Percentiles rank a stretch among this genome's conserved stretches.
phyloP scores from a whole-genome alignment of 2,797 vertebrate genomes.

The Mareca strepera region DNA sequence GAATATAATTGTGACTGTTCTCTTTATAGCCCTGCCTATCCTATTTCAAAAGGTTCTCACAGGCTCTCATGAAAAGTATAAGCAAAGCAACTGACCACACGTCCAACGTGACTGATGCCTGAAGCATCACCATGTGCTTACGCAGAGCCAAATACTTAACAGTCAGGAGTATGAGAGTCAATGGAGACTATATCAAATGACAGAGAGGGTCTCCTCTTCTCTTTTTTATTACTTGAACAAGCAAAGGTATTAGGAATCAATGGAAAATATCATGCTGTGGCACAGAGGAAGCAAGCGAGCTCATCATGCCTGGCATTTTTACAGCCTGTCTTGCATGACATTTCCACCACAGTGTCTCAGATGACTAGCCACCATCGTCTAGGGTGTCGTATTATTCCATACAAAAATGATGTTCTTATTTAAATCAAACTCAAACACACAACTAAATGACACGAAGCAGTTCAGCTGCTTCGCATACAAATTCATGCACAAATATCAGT shows the following conservation, averaged over 20 bases:
- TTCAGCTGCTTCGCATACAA: neutral
- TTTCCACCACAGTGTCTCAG: neutral
- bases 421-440: neutral
- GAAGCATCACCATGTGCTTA: neutral
- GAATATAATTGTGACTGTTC: neutral
- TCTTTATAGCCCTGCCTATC: neutral
- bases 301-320: neutral
- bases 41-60: neutral
- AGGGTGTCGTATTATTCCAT: neutral
- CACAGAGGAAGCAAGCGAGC: neutral
- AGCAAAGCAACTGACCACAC: neutral
- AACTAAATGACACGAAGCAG: neutral
- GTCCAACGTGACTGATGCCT: neutral
- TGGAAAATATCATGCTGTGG: neutral
- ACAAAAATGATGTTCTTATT: neutral
- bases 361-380: neutral
- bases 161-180: neutral
- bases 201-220: neutral
- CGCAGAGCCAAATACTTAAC: neutral
- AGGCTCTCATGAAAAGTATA: neutral
- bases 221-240: neutral
- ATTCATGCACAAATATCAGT: neutral
- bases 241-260: neutral
- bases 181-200: neutral
- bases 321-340: too few species aligned